Conservation (phyloP, 2,113 vertebrate species). For the Egretta garzetta region DNA sequence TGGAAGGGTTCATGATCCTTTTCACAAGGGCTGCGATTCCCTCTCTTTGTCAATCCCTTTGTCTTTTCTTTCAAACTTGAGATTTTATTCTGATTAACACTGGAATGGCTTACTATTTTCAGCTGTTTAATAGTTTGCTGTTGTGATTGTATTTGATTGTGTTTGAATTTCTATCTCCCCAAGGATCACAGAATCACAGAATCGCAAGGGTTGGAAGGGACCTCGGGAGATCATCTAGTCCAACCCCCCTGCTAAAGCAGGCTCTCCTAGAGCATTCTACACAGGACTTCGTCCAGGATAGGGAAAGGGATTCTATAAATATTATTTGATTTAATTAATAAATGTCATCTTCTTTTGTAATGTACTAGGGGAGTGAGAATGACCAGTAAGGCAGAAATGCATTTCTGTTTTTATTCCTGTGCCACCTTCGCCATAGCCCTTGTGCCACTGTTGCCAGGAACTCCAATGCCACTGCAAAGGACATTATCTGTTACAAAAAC, state of each 20-base stretch:
- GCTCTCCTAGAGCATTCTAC: too few relatives aligned
- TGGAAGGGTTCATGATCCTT: background rate
- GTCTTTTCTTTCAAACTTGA: background rate
- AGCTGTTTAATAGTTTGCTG: constrained; percentile 18
- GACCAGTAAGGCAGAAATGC: background rate
- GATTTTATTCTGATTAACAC: background rate
- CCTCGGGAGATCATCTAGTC: too few relatives aligned
- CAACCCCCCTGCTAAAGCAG: too few relatives aligned
- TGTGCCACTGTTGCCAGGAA: background rate
- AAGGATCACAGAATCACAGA: too few relatives aligned
- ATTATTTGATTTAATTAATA: constrained; percentile 49
- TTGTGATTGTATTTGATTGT: constrained; percentile 28
- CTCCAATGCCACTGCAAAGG: background rate
- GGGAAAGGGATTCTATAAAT: constrained; percentile 29
- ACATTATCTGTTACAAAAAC: background rate
- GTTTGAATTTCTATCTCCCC: constrained; percentile 28
- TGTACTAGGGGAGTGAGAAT: background rate
- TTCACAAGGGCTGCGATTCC: background rate
- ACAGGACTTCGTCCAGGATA: too few relatives aligned
- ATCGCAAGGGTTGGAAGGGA: too few relatives aligned
- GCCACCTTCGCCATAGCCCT: background rate
- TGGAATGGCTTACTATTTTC: background rate
- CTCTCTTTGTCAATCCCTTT: background rate
- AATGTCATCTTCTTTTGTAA: background rate
- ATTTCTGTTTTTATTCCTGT: background rate